These are phyloP conservation scores for Toxotes lorentzi DNA, from an alignment of 2,797 vertebrate genomes.

Conservation along the genomic window DNA sequence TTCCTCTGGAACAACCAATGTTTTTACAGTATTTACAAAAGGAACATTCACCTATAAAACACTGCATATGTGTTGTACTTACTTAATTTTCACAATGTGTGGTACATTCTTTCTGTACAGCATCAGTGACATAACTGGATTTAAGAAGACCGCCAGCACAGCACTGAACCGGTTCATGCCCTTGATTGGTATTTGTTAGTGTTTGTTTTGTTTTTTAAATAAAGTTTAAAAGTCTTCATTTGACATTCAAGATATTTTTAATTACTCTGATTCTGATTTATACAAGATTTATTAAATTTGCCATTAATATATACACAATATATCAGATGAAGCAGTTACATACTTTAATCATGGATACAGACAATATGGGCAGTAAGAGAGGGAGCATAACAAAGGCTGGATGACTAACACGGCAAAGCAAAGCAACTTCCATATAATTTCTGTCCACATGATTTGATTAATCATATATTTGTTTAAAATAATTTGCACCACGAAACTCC, in stretches of 20 bases:
- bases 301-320: background rate
- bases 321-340: background rate
- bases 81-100: slow-evolving; percentile 14
- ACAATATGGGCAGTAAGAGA: background rate
- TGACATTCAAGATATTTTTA: background rate
- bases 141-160: slow-evolving; percentile 17
- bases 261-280: background rate
- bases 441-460: background rate
- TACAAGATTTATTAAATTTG: background rate
- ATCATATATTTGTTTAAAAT: too few species aligned
- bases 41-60: slow-evolving; percentile 42
- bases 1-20: slow-evolving; percentile 63
- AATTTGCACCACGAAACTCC: too few species aligned
- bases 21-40: slow-evolving; percentile 67
- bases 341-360: background rate
- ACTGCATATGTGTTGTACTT: slow-evolving; percentile 1
- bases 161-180: slow-evolving; percentile 26
- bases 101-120: slow-evolving; percentile 14
- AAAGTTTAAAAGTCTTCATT: background rate
- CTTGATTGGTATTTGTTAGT: background rate
- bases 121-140: slow-evolving; percentile 41
- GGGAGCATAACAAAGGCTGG: background rate
- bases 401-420: too few species aligned
- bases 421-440: too few species aligned
- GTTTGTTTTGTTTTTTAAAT: background rate